phyloP scores from a whole-genome alignment of 1,140 invertebrate species.

The Drosophila pseudoobscura region DNA sequence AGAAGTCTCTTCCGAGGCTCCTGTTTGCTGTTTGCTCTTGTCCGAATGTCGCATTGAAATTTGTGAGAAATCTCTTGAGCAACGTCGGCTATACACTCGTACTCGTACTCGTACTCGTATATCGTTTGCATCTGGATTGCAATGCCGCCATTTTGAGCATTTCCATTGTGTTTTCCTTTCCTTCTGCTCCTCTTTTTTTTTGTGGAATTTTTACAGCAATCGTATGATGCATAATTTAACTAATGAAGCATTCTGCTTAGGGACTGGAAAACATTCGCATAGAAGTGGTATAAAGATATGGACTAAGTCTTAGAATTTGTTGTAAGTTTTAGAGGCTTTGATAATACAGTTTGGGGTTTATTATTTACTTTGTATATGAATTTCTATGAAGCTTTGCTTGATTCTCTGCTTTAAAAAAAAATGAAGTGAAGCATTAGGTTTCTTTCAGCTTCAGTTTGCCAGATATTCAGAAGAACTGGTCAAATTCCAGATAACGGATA shows the following conservation, averaged over 20 bases:
- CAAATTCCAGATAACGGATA: not conserved
- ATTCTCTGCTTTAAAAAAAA: too few relatives aligned
- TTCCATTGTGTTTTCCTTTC: constrained; percentile 43
- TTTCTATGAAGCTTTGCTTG: too few relatives aligned
- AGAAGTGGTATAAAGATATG: constrained; percentile 1
- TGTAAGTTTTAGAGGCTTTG: too few relatives aligned
- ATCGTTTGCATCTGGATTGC: constrained; percentile 77
- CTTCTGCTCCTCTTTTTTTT: constrained; percentile 32
- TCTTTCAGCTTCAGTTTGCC: too few relatives aligned
- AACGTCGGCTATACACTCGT: constrained; percentile 33
- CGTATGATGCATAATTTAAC: constrained; percentile 75
- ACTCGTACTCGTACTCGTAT: constrained; percentile 39
- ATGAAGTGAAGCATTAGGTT: too few relatives aligned
- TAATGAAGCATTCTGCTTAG: constrained; percentile 64
- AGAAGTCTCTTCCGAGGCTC: constrained; percentile 5
- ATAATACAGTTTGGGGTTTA: too few relatives aligned
- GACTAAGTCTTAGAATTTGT: constrained; percentile 4
- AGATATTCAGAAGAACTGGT: too few relatives aligned
- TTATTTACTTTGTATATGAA: too few relatives aligned
- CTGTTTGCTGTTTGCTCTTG: constrained; percentile 36
- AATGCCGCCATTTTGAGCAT: constrained; percentile 71
- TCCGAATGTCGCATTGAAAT: constrained; percentile 67
- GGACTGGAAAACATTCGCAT: constrained; percentile 15
- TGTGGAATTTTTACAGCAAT: constrained; percentile 68
- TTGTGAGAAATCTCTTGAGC: constrained; percentile 76